These are phyloP conservation scores for Hesperophylax magnus DNA, from an alignment of 1,140 invertebrate genomes.

Conservation along the genomic window DNA sequence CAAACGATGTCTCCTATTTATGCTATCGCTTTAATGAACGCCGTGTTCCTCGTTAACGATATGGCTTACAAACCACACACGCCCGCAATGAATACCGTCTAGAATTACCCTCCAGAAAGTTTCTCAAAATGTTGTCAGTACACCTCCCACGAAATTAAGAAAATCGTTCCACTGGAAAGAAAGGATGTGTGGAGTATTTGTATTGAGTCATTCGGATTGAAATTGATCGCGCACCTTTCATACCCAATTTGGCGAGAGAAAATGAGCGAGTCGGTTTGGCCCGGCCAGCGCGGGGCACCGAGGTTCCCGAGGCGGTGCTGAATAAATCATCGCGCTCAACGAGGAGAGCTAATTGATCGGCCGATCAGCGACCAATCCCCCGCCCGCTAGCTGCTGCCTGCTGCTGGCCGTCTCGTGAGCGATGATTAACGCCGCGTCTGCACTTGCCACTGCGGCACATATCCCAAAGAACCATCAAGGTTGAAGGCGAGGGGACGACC, in stretches of 20 bases:
- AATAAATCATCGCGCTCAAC: constrained; percentile 31
- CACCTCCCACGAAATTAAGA: neutral
- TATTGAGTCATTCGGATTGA: constrained; percentile 32
- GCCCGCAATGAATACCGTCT: constrained; percentile 11
- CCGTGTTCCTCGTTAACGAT: constrained; percentile 33
- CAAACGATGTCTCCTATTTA: constrained; percentile 34
- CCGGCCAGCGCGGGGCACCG: neutral
- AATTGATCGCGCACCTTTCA: constrained; percentile 27
- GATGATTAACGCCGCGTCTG: constrained; percentile 33
- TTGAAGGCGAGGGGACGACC: neutral
- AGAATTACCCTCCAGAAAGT: neutral
- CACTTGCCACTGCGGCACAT: constrained; percentile 18
- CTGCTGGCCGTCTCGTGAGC: neutral
- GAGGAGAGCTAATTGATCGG: constrained; percentile 37
- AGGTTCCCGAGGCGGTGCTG: constrained; percentile 25
- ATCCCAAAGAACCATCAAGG: neutral
- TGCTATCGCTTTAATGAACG: constrained; percentile 15
- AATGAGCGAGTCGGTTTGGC: constrained; percentile 21
- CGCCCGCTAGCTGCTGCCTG: neutral
- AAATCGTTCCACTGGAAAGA: neutral
- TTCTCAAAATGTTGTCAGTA: neutral
- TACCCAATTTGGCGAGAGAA: constrained; percentile 34
- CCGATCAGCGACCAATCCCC: constrained; percentile 35
- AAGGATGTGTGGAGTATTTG: neutral
- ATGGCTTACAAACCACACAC: constrained; percentile 12